A percentile compares a stretch with the other conserved stretches of the same genome.
Evolutionary conservation across 2,888 invertebrate genomes (phyloP).

Genomic region (Hoplodrina ambigua): DNA sequence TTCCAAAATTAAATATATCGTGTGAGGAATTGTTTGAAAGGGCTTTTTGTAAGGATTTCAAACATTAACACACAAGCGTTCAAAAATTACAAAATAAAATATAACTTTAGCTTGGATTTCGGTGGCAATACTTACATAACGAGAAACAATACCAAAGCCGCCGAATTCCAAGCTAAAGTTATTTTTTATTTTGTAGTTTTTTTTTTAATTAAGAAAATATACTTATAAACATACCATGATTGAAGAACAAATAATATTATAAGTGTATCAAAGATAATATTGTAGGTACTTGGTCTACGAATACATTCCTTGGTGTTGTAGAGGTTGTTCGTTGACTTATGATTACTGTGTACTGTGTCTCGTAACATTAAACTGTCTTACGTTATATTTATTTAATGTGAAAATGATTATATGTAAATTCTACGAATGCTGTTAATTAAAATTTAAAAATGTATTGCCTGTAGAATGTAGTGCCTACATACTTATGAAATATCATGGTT

Average conservation of each 20-base stretch:
- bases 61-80: too few species aligned
- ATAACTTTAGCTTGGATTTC: too few species aligned
- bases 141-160: too few species aligned
- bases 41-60: too few species aligned
- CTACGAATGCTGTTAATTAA: conserved; percentile 12
- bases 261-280: not conserved
- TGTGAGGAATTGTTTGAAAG: too few species aligned
- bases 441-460: not conserved
- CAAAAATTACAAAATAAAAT: too few species aligned
- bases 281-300: conserved; percentile 7
- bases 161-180: too few species aligned
- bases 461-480: conserved; percentile 1
- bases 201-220: conserved; percentile 14
- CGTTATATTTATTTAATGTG: not conserved
- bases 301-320: not conserved
- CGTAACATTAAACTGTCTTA: not conserved
- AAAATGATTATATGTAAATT: conserved; percentile 7
- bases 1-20: too few species aligned
- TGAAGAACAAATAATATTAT: conserved; percentile 9
- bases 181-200: too few species aligned
- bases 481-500: not conserved
- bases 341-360: not conserved
- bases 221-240: conserved; percentile 5
- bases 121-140: too few species aligned
- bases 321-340: not conserved